Evolutionary conservation across 1,140 invertebrate species (phyloP).

Genomic region (Calephelis virginiensis): DNA sequence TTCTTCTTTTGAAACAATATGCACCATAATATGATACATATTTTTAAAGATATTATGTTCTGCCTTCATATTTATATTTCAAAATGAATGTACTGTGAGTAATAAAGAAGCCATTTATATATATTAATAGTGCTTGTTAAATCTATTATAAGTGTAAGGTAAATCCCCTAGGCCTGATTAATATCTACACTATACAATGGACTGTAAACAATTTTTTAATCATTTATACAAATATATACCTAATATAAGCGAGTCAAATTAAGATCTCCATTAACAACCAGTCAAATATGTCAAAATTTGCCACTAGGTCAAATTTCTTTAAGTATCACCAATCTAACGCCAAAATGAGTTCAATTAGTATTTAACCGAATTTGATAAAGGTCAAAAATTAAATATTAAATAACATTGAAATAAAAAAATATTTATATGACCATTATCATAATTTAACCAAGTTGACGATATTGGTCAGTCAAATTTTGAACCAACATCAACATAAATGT

Average conservation of each 20-base stretch:
- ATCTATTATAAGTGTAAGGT: constrained; percentile 9
- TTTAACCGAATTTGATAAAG: constrained; percentile 6
- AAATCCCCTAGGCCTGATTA: constrained; percentile 14
- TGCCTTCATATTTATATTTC: no score
- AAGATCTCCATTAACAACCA: constrained; percentile 21
- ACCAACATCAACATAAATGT: constrained; percentile 57
- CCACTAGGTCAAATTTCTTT: background rate
- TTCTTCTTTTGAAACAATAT: no score
- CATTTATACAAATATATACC: constrained; percentile 19
- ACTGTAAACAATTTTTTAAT: constrained; percentile 18
- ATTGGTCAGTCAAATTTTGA: constrained; percentile 19
- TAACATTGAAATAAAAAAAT: background rate
- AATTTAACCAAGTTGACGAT: background rate
- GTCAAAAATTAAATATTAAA: background rate
- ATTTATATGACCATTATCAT: constrained; percentile 1
- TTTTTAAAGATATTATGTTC: no score
- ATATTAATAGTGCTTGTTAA: constrained; percentile 16
- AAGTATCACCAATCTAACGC: background rate
- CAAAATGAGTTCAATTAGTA: background rate
- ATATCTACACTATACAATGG: constrained; percentile 25
- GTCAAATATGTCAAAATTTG: constrained; percentile 6
- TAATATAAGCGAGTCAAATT: constrained; percentile 18
- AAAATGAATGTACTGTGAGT: no score
- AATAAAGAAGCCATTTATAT: background rate
- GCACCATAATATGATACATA: no score